These are phyloP conservation scores for Pleuronectes platessa DNA, from an alignment of 2,113 vertebrate species.

Conservation along the genomic window DNA sequence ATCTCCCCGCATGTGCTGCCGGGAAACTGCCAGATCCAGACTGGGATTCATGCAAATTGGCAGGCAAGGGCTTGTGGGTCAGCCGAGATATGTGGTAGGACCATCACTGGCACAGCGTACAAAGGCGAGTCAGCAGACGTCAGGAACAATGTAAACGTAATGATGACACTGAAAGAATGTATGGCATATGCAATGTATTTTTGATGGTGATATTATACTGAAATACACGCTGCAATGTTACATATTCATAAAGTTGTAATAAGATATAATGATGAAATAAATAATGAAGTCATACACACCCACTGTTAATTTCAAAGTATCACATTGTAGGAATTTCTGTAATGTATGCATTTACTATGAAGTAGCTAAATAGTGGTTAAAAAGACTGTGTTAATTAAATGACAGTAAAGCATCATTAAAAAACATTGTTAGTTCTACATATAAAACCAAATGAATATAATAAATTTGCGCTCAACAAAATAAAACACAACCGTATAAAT, in stretches of 20 bases:
- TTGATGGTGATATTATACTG: neutral
- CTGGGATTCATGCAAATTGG: slow-evolving; percentile 83
- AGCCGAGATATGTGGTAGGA: slow-evolving; percentile 68
- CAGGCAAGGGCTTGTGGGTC: slow-evolving; percentile 78
- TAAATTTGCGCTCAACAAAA: neutral
- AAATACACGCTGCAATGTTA: no score
- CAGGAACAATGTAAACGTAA: slow-evolving; percentile 7
- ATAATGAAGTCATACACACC: neutral
- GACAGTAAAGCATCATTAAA: neutral
- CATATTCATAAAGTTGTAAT: no score
- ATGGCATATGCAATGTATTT: neutral
- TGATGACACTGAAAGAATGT: neutral
- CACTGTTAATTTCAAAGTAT: no score
- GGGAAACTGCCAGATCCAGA: slow-evolving; percentile 80
- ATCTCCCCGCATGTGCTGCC: slow-evolving; percentile 73
- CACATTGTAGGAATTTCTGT: no score
- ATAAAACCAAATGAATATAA: neutral
- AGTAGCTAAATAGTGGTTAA: neutral
- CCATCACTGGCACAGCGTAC: slow-evolving; percentile 60
- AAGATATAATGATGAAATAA: neutral
- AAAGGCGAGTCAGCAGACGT: slow-evolving; percentile 51
- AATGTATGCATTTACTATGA: no score
- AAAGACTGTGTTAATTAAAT: neutral
- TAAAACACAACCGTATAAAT: neutral
- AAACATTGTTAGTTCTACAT: neutral